Evolutionary conservation across 2,113 vertebrate genomes (phyloP), one percentile per base, ranked within the genome.

Genomic region (Burhinus oedicnemus): DNA sequence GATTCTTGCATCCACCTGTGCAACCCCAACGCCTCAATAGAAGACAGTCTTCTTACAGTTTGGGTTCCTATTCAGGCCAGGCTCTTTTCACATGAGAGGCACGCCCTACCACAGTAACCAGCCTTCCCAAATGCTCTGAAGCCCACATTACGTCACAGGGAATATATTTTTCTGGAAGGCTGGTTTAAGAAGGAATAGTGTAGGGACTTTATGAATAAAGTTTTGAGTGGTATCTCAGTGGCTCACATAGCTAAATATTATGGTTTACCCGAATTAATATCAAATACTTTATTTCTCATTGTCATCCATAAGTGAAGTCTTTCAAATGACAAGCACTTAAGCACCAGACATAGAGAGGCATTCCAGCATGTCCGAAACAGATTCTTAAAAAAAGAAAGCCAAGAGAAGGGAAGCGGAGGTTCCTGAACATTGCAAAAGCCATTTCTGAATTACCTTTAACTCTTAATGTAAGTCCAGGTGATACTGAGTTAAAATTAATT

Each of bases 201-300:
- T 32, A 74, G 20, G 17, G 64, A 36, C 7, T 55, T 65, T 27
- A 57, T 16, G 4, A 22, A 65, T 47, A 57, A 69, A 42, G 15
- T 22, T 76, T 78, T 61, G 42, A 1, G 5, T 55, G 19, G 5
- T 64, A 45, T 11, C 29, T 79, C 38, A 76, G 22, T 0, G 0
- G 7, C 19, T 94, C 44, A 80, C 18, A 47, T 32, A 58, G 38
- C 21, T 70, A 75, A 65, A 61, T 77, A 40, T 9, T 75, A 45
- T 14, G 7, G 16, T 68, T 66, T 78, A 38, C 42, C 47, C 51
- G n/a, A 71, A 79, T 83, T 19, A 60, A 11, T 62, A 51, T 18
- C 52, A 52, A 92, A 75, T 36, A 45, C 2, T 62, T 93, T 17
- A 45, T 78, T 94, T 91, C 29, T 51, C 13, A 42, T 58, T 66